These are phyloP conservation scores for Lycocorax pyrrhopterus DNA, from an alignment of 2,113 vertebrate species.

Conservation along the genomic window DNA sequence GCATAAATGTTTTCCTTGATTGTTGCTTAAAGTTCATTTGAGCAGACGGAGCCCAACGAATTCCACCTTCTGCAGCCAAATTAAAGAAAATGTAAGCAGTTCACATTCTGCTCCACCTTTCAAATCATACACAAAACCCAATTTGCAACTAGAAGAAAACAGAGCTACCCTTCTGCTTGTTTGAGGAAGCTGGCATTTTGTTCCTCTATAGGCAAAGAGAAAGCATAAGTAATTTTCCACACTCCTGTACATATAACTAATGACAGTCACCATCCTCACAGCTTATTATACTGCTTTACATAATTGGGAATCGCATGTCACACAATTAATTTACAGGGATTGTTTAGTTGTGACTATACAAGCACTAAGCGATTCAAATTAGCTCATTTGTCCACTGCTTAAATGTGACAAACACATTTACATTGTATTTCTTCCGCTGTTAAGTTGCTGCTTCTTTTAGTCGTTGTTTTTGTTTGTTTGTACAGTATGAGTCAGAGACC, in stretches of 20 bases:
- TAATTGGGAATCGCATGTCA: constrained; percentile 35
- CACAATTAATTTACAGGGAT: constrained; percentile 58
- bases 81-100: constrained; percentile 68
- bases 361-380: constrained; percentile 42
- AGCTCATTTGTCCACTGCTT: constrained; percentile 59
- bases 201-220: constrained; percentile 52
- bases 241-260: constrained; percentile 47
- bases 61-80: constrained; percentile 64
- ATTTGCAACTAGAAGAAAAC: constrained; percentile 30
- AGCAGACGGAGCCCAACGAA: constrained; percentile 69
- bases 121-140: constrained; percentile 51
- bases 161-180: not conserved
- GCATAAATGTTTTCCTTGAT: constrained; percentile 68
- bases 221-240: constrained; percentile 51
- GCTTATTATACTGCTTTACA: constrained; percentile 48
- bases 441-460: constrained; percentile 13
- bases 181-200: constrained; percentile 6
- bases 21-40: constrained; percentile 73
- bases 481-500: constrained; percentile 52
- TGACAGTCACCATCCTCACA: constrained; percentile 52
- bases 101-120: constrained; percentile 67
- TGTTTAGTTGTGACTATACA: constrained; percentile 40
- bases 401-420: constrained; percentile 44
- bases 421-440: not conserved
- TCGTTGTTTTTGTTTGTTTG: constrained; percentile 41